Conservation (phyloP, 2,113 vertebrate genomes). For the Nesoenas mayeri region DNA sequence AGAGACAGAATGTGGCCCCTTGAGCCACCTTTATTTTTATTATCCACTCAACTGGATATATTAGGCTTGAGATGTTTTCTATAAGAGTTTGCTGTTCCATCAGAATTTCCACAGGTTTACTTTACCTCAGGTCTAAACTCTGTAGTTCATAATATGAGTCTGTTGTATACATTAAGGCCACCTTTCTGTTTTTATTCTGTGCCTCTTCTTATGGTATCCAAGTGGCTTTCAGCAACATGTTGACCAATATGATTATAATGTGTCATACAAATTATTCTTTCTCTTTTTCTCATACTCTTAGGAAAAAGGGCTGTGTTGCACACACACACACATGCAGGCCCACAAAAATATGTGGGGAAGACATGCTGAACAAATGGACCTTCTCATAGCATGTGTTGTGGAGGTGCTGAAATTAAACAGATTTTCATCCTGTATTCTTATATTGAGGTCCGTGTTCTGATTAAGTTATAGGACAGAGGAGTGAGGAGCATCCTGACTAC, state of each 20-base stretch:
- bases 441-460: background rate
- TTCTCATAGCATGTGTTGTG: background rate
- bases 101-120: background rate
- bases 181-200: background rate
- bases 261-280: background rate
- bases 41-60: background rate
- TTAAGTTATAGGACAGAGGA: background rate
- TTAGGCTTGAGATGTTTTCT: background rate
- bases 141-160: background rate
- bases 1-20: background rate
- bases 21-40: background rate
- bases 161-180: background rate
- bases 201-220: background rate
- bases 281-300: background rate
- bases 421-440: background rate
- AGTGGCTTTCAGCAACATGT: background rate
- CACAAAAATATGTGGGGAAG: background rate
- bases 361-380: background rate
- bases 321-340: background rate
- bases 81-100: background rate
- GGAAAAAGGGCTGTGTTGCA: background rate
- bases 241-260: background rate
- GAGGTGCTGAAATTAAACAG: background rate
- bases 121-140: background rate
- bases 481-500: background rate